Base-by-base conservation (phyloP, 2,113 vertebrate genomes). In the Cardinalis cardinalis region DNA sequence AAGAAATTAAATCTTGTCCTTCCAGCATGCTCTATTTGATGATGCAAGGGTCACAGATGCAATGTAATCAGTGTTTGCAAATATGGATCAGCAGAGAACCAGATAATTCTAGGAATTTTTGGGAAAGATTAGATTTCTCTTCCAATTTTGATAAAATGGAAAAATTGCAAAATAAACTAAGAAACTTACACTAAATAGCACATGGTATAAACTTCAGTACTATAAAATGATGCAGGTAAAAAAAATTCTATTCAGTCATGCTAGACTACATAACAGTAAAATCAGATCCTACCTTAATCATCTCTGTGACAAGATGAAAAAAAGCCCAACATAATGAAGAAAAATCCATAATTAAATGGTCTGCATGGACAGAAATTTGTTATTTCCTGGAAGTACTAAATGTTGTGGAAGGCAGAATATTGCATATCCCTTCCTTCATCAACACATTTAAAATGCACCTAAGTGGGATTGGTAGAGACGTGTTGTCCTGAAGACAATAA, bases 221-320 rank as follows among this genome's bases (percentile, higher is more conserved):
- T 24, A 5, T 28, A 56, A 56, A 61, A 14, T 2, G 0, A 3
- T 21, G 46, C 6, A 72, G 19, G 7, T 32, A 0, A 6, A 51
- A 71, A 61, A 19, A 23, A 8, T 3, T 23, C 18, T 55, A 8
- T 69, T 73, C 55, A 48, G 10, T 80, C 73, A 34, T 40, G 11
- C 3, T 7, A 53, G 10, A 31, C 3, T 61, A 48, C 9, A 28
- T 2, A 9, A 26, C 15, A 18, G 18, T 15, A 60, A 70, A 65
- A 52, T 65, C 38, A 70, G 28, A 66, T 58, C 15, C 38, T 48
- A 32, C 10, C 7, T 41, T 28, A 53, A 7, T 31, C 7, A 34
- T 3, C 5, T 41, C 19, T 3, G 9, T 13, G 4, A 34, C 14
- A 55, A 43, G 5, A 4, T 5, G 1, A 59, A 55, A 15, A 6